These are phyloP conservation scores for Gadopsis bispinosus DNA, from an alignment of 2,797 vertebrate species.

Conservation along the genomic window DNA sequence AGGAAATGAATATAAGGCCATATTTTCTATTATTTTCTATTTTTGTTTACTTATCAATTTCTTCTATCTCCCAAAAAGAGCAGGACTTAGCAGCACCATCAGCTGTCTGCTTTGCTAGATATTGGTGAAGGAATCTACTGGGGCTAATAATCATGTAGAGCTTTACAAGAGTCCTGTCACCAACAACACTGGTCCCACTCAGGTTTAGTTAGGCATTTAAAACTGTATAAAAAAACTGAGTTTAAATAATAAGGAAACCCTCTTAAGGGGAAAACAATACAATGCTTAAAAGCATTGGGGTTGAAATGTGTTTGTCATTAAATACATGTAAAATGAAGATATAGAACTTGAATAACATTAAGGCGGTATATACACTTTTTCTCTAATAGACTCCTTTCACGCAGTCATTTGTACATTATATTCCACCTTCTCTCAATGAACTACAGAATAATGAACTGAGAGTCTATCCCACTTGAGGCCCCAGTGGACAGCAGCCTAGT, in stretches of 20 bases:
- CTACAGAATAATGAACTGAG: slow-evolving; percentile 64
- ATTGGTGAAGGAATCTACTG: slow-evolving; percentile 70
- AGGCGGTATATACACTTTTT: slow-evolving; percentile 90
- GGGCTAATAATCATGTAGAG: slow-evolving; percentile 61
- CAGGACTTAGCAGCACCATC: slow-evolving; percentile 73
- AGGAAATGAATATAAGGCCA: slow-evolving; percentile 83
- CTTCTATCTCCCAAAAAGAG: slow-evolving; percentile 62
- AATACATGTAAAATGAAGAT: slow-evolving; percentile 84
- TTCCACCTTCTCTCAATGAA: slow-evolving; percentile 68
- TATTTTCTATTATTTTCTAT: slow-evolving; percentile 43
- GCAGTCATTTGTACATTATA: slow-evolving; percentile 74
- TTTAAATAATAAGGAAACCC: slow-evolving; percentile 83
- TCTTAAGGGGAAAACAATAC: slow-evolving; percentile 79
- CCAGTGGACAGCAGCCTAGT: slow-evolving; percentile 61
- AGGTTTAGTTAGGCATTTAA: slow-evolving; percentile 74
- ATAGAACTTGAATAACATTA: slow-evolving; percentile 89
- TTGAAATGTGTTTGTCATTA: slow-evolving; percentile 75
- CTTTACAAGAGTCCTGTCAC: slow-evolving; percentile 74
- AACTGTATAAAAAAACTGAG: slow-evolving; percentile 82
- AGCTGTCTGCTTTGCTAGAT: slow-evolving; percentile 63
- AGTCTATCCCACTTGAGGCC: slow-evolving; percentile 53
- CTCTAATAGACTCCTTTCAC: slow-evolving; percentile 70
- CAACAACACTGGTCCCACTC: slow-evolving; percentile 83
- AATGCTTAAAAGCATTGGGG: slow-evolving; percentile 83
- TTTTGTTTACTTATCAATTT: slow-evolving; percentile 51